These are phyloP conservation scores for Biston betularia DNA, from an alignment of 2,888 invertebrate genomes.

Conservation along the genomic window DNA sequence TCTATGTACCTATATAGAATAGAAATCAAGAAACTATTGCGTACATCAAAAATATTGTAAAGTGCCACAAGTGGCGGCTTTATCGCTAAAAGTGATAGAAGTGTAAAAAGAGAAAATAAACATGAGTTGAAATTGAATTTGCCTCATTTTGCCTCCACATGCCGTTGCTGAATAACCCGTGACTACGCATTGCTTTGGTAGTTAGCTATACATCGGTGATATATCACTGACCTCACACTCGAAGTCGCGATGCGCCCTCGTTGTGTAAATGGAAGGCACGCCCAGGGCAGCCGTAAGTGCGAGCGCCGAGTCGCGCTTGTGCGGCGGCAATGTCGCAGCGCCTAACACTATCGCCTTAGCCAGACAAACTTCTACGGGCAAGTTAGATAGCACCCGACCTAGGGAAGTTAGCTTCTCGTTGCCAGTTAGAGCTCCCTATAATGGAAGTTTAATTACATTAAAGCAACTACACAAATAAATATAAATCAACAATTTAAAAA, in stretches of 20 bases:
- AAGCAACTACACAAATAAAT: background rate
- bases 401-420: constrained; percentile 94
- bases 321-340: constrained; percentile 94
- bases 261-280: constrained; percentile 97
- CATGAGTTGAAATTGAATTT: too few relatives aligned
- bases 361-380: constrained; percentile 97
- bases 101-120: too few relatives aligned
- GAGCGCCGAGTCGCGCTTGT: constrained; percentile 90
- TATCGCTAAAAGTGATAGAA: too few relatives aligned
- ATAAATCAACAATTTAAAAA: too few relatives aligned
- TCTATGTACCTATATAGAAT: too few relatives aligned
- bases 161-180: too few relatives aligned
- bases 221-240: constrained; percentile 89
- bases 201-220: too few relatives aligned
- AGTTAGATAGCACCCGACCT: constrained; percentile 93
- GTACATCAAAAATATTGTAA: too few relatives aligned
- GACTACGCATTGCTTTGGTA: too few relatives aligned
- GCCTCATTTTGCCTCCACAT: too few relatives aligned
- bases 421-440: constrained; percentile 91
- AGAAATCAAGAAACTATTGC: too few relatives aligned
- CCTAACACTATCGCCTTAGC: constrained; percentile 98
- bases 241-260: constrained; percentile 93
- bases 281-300: constrained; percentile 96
- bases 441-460: background rate
- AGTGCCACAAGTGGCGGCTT: too few relatives aligned